Evolutionary conservation across 2,113 vertebrate species (phyloP).

Genomic region (Nothobranchius furzeri): DNA sequence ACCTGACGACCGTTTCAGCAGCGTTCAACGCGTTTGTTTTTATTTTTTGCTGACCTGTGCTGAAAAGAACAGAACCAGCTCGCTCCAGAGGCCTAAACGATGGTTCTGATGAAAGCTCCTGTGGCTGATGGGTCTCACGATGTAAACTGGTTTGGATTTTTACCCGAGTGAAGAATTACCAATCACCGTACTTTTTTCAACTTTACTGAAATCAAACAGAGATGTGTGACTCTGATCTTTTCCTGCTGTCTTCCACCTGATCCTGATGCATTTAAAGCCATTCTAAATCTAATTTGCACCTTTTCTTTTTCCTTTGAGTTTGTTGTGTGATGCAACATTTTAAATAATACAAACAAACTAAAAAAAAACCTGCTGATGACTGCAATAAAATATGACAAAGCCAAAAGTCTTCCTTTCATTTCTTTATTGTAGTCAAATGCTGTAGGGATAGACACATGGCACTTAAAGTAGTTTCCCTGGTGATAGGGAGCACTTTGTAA

Average conservation of each 20-base stretch:
- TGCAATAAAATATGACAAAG: conserved; percentile 56
- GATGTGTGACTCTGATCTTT: conserved; percentile 11
- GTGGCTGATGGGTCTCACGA: too few species aligned
- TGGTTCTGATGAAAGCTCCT: conserved; percentile 3
- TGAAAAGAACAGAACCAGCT: conserved; percentile 34
- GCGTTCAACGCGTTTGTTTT: conserved; percentile 48
- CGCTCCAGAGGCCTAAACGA: conserved; percentile 38
- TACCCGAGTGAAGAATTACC: too few species aligned
- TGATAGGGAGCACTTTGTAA: too few species aligned
- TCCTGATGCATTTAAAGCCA: conserved; percentile 17
- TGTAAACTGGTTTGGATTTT: too few species aligned
- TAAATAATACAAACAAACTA: conserved; percentile 7
- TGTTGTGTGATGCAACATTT: conserved; percentile 35
- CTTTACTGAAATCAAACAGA: too few species aligned
- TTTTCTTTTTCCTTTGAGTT: conserved; percentile 24
- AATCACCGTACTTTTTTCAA: too few species aligned
- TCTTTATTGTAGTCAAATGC: conserved; percentile 5
- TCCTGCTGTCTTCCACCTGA: conserved; percentile 57
- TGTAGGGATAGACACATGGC: background rate
- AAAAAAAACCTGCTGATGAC: conserved; percentile 7
- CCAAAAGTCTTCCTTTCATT: conserved; percentile 21
- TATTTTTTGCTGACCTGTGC: conserved; percentile 46
- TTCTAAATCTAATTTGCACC: conserved; percentile 13
- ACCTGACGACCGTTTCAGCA: conserved; percentile 48
- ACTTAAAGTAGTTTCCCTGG: background rate